Conservation (phyloP, 2,797 vertebrate genomes). For the Zenarchopterus dispar region DNA sequence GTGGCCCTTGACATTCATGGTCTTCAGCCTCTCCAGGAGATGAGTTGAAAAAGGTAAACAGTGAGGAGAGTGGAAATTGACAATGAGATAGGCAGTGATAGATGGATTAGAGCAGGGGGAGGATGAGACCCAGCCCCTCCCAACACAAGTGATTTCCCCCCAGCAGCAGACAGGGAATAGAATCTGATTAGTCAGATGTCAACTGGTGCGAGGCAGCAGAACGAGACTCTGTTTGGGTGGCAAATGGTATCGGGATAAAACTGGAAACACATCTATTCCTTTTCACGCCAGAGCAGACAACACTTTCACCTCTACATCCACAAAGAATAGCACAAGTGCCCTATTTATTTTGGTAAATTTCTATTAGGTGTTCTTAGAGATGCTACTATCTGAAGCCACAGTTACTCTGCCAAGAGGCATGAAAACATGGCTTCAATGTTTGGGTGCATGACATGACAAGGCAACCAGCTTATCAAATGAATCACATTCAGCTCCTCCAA, state of each 20-base stretch:
- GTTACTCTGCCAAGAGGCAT: constrained; percentile 74
- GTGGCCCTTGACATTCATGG: constrained; percentile 14
- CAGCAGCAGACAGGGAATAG: constrained; percentile 72
- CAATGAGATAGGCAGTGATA: constrained; percentile 72
- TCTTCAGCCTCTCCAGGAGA: constrained; percentile 19
- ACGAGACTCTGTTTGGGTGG: constrained; percentile 73
- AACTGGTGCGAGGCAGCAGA: constrained; percentile 75
- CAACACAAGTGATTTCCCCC: constrained; percentile 60
- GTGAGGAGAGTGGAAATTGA: constrained; percentile 65
- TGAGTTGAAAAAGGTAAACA: constrained; percentile 50
- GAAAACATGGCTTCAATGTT: constrained; percentile 59
- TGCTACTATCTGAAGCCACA: constrained; percentile 70
- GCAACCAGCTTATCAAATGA: constrained; percentile 63
- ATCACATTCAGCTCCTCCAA: constrained; percentile 57
- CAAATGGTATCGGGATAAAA: constrained; percentile 73
- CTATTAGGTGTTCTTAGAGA: constrained; percentile 70
- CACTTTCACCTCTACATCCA: constrained; percentile 33
- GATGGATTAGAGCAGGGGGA: constrained; percentile 69
- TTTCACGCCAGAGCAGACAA: constrained; percentile 69
- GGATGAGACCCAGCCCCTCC: constrained; percentile 31
- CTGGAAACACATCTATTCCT: constrained; percentile 72
- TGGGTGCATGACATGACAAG: constrained; percentile 53
- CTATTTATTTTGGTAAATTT: constrained; percentile 76
- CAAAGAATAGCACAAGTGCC: constrained; percentile 67
- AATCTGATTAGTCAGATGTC: constrained; percentile 85